Conservation (phyloP, 2,797 vertebrate species). For the Podarcis lilfordi region DNA sequence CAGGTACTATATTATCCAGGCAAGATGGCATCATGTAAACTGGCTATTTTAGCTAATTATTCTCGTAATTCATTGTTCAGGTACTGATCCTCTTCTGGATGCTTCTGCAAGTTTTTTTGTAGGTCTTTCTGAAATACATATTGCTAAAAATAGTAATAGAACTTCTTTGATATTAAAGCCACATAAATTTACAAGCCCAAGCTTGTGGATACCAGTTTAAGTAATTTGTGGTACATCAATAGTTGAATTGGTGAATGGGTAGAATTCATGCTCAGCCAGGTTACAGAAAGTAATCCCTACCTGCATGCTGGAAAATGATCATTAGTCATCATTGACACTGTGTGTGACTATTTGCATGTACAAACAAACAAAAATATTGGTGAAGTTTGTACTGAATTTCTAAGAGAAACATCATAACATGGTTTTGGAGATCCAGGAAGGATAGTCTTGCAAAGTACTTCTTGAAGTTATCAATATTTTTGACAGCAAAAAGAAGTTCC, state of each 20-base stretch:
- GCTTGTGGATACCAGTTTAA: not conserved
- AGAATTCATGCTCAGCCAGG: not conserved
- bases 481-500: not conserved
- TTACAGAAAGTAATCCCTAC: not conserved
- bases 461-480: not conserved
- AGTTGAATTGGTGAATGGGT: not conserved
- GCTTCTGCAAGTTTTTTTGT: not conserved
- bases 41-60: not conserved
- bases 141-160: not conserved
- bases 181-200: not conserved
- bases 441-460: not conserved
- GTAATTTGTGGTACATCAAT: not conserved
- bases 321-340: not conserved
- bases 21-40: not conserved
- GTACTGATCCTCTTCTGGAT: not conserved
- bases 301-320: not conserved
- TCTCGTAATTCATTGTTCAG: not conserved
- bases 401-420: not conserved
- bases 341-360: not conserved
- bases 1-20: not conserved
- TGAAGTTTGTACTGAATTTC: not conserved
- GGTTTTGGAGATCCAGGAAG: not conserved
- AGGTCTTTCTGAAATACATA: not conserved
- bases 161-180: not conserved
- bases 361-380: not conserved